Evolutionary conservation across 2,888 invertebrate genomes (phyloP), one percentile per base, ranked within the genome.

Genomic region (Conistra vaccinii): DNA sequence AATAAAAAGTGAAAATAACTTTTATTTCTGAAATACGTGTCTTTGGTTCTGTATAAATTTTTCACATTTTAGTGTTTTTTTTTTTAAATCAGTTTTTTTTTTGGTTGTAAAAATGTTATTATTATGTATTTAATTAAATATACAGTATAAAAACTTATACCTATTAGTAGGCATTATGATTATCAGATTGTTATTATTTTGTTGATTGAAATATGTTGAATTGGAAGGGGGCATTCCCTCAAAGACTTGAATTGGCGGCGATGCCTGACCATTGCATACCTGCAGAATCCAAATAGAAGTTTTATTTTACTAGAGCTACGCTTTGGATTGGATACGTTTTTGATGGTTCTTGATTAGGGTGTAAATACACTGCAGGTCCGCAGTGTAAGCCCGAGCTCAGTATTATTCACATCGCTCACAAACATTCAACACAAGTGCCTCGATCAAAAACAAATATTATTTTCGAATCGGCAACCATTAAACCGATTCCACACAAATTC

Each of bases 371-470:
- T 51, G n/a, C 51, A 32, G 5, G 17, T 48, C 29, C 9, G 17
- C 23, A 48, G 23, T 58, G 32, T 39, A 48, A 26, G 26, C 45
- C 9, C 23, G 10, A 74, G 39, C 35, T 57, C 9, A 51, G 23
- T 55, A 35, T 60, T 60, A 55, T 83, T 69, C 57, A 66, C 14
- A 68, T 73, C 32, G 63, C 32, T 51, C 35, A 77, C 76, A 61
- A 77, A 76, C 69, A 63, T 71, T 62, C 66, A 67, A 68, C 68
- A 70, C 74, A 84, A 73, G 80, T 85, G 73, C 67, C 55, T 57
- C 73, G 71, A 74, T 74, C 45, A 53, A 74, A 74, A 81, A 80
- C 81, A 73, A 73, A 81, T 75, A 84, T 73, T 80, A 84, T 85
- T 85, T 81, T 72, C 48, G 69, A 74, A 78, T 80, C 76, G 72